Percentiles rank a stretch among this genome's conserved stretches.
phyloP scores from a whole-genome alignment of 2,888 invertebrate genomes.

The Rhynchonema sp. region DNA sequence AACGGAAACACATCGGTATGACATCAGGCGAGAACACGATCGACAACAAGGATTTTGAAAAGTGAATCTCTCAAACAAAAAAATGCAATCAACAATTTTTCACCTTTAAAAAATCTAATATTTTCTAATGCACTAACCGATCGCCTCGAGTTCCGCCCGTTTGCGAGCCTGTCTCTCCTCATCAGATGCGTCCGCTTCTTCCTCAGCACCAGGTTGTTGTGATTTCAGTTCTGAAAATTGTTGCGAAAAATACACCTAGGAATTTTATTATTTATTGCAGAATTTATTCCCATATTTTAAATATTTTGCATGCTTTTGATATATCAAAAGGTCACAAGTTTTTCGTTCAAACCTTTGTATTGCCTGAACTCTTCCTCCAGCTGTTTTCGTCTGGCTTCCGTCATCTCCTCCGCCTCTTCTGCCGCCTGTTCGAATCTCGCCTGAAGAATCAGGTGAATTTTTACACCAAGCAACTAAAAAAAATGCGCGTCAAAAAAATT shows the following conservation, averaged over 20 bases:
- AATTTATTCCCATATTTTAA: too few species aligned
- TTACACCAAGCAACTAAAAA: not conserved
- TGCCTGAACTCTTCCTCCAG: constrained; percentile 28
- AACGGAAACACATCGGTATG: too few species aligned
- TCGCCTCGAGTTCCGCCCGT: too few species aligned
- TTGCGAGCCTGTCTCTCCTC: too few species aligned
- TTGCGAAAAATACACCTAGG: not conserved
- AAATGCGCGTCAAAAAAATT: not conserved
- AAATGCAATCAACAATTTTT: too few species aligned
- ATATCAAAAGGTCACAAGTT: too few species aligned
- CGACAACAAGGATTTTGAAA: too few species aligned
- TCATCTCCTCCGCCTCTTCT: not conserved
- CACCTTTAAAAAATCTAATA: too few species aligned
- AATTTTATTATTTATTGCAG: not conserved
- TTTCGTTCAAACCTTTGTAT: constrained; percentile 25
- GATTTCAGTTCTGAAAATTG: not conserved
- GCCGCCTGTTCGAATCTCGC: not conserved
- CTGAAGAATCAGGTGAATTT: not conserved
- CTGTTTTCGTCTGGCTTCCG: constrained; percentile 26
- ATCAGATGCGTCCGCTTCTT: not conserved
- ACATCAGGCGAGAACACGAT: too few species aligned
- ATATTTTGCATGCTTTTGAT: too few species aligned
- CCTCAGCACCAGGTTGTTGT: not conserved
- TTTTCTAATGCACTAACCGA: too few species aligned
- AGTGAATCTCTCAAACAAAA: too few species aligned